A percentile compares a stretch with the other conserved stretches of the same genome.
Evolutionary conservation across 2,888 invertebrate genomes (phyloP).

Genomic region (Itoplectis maculator): DNA sequence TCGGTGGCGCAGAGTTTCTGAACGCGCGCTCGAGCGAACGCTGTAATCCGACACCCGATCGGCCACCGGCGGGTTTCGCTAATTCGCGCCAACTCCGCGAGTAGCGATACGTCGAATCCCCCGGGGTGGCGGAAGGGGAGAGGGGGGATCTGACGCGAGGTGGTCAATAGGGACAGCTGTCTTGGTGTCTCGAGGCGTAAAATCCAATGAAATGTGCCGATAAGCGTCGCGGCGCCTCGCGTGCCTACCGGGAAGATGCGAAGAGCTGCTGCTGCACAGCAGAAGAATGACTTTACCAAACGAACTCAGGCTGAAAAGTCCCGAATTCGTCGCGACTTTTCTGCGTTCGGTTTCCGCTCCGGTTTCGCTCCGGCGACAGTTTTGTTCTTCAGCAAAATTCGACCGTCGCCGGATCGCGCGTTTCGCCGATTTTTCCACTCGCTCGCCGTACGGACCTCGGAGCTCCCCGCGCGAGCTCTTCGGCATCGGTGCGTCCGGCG

Average conservation of each 20-base stretch:
- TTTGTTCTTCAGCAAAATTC: neutral
- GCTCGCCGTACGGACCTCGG: neutral
- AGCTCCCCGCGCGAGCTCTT: conserved; percentile 22
- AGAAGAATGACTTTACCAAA: conserved; percentile 57
- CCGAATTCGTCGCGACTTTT: too few species aligned
- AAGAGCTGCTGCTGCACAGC: too few species aligned
- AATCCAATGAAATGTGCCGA: conserved; percentile 81
- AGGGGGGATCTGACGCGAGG: conserved; percentile 29
- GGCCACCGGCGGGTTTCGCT: conserved; percentile 57
- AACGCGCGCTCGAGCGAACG: conserved; percentile 22
- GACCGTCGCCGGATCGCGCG: neutral
- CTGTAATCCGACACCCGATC: conserved; percentile 51
- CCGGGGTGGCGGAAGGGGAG: neutral
- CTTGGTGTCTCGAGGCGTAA: conserved; percentile 80
- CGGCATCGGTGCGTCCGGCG: neutral
- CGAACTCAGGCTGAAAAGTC: too few species aligned
- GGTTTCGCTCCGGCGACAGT: too few species aligned
- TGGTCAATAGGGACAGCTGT: conserved; percentile 80
- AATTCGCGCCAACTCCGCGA: conserved; percentile 77
- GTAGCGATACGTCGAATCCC: conserved; percentile 77
- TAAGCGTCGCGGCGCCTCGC: conserved; percentile 79
- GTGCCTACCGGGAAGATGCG: conserved; percentile 45
- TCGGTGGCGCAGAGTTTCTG: conserved; percentile 21
- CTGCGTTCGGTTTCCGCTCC: too few species aligned
- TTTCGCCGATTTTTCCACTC: conserved; percentile 7